A percentile compares a stretch with the other conserved stretches of the same genome.
phyloP scores from a whole-genome alignment of 2,113 vertebrate genomes.

The Nesoenas mayeri region DNA sequence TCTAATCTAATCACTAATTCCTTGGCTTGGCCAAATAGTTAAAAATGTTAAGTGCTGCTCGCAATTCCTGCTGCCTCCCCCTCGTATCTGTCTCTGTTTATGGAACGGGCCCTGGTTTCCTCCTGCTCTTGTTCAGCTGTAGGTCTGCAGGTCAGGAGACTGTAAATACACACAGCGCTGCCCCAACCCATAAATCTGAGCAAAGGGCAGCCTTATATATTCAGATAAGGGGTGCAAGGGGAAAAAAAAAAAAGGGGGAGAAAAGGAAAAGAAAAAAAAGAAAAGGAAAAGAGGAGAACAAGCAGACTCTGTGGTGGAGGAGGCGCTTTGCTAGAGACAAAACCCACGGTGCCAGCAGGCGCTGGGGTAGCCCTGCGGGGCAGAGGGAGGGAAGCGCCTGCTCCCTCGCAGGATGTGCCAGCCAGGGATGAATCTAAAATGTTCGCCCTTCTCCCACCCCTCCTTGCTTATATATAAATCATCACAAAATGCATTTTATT shows the following conservation, averaged over 20 bases:
- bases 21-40: constrained; percentile 76
- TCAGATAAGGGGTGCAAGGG: constrained; percentile 75
- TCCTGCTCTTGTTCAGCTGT: constrained; percentile 80
- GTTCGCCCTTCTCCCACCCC: neutral
- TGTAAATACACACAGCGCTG: constrained; percentile 93
- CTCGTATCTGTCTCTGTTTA: constrained; percentile 83
- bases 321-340: neutral
- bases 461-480: constrained; percentile 25
- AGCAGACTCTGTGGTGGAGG: neutral
- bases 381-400: neutral
- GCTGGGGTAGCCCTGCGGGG: neutral
- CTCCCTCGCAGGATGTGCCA: neutral
- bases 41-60: constrained; percentile 80
- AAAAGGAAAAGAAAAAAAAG: neutral
- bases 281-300: neutral
- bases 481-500: constrained; percentile 44
- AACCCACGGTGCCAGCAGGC: neutral
- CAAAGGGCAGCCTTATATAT: constrained; percentile 83
- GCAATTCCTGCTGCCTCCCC: constrained; percentile 73
- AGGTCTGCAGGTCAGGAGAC: constrained; percentile 93
- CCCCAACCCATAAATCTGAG: constrained; percentile 90
- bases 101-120: constrained; percentile 79
- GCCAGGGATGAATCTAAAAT: neutral
- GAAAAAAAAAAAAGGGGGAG: neutral
- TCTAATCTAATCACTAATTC: constrained; percentile 80